Conservation (phyloP, 2,888 invertebrate species). For the Leistus spinibarbis region DNA sequence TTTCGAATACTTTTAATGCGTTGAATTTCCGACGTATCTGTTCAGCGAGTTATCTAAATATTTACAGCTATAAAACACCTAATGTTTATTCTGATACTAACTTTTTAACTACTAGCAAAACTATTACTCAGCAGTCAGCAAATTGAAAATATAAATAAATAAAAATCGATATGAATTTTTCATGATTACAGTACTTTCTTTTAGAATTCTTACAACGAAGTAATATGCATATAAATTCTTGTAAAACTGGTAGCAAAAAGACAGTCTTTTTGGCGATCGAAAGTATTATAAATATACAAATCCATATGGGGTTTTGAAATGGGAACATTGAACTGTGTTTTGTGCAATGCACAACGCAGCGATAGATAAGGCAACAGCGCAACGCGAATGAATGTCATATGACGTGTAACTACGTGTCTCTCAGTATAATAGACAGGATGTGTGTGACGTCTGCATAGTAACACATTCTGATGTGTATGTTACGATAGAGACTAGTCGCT, state of each 20-base stretch:
- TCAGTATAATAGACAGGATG: constrained; percentile 23
- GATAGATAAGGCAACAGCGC: background rate
- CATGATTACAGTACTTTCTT: too few relatives aligned
- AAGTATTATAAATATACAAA: background rate
- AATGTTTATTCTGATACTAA: constrained; percentile 29
- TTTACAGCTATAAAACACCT: background rate
- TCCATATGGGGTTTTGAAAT: background rate
- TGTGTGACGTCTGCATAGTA: constrained; percentile 37
- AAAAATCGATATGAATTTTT: too few relatives aligned
- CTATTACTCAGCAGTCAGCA: too few relatives aligned
- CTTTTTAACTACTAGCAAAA: constrained; percentile 18
- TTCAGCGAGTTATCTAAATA: background rate
- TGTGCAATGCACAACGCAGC: background rate
- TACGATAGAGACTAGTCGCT: background rate
- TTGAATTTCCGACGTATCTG: background rate
- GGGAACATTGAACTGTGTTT: constrained; percentile 33
- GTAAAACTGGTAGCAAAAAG: too few relatives aligned
- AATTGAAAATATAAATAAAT: too few relatives aligned
- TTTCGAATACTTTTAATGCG: background rate
- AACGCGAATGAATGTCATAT: constrained; percentile 28
- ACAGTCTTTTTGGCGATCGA: background rate
- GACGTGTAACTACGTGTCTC: constrained; percentile 35
- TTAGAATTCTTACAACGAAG: too few relatives aligned
- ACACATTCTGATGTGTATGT: constrained; percentile 20
- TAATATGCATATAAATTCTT: too few relatives aligned